phyloP scores from a whole-genome alignment of 2,797 vertebrate genomes.

The Notolabrus celidotus region DNA sequence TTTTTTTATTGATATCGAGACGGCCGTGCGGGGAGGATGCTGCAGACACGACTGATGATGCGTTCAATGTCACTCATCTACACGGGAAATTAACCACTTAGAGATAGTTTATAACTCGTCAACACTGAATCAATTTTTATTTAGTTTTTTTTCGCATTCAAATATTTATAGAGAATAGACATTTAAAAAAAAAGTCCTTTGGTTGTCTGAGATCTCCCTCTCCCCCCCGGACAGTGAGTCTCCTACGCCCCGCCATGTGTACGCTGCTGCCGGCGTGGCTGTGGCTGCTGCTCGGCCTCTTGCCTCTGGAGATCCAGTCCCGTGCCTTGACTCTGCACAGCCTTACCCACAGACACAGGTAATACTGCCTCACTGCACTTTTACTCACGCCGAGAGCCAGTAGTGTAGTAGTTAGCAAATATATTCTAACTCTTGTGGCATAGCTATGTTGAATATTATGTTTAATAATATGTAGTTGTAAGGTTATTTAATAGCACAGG shows the following conservation, averaged over 20 bases:
- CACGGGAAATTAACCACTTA: slow-evolving; percentile 6
- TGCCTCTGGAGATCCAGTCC: slow-evolving; percentile 69
- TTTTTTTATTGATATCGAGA: neutral
- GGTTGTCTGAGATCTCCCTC: neutral
- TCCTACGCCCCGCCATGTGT: slow-evolving; percentile 59
- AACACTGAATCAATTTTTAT: neutral
- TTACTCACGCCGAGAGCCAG: neutral
- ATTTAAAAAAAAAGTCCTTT: neutral
- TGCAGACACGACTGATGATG: slow-evolving; percentile 19
- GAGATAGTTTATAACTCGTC: neutral
- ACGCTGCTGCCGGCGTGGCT: slow-evolving; percentile 64
- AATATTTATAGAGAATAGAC: neutral
- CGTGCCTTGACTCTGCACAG: slow-evolving; percentile 44
- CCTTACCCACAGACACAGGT: slow-evolving; percentile 69
- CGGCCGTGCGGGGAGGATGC: slow-evolving; percentile 33
- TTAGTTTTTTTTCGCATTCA: neutral
- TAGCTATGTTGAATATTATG: no score
- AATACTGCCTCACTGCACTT: neutral
- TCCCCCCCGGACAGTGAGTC: slow-evolving; percentile 17
- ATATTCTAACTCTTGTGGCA: no score
- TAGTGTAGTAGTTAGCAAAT: neutral
- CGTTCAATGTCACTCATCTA: slow-evolving; percentile 11
- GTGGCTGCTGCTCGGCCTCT: slow-evolving; percentile 70
- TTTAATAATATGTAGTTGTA: no score
- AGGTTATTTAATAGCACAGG: no score